Percentiles rank a stretch among this genome's conserved stretches.
These are phyloP conservation scores for Lissonota sp. DNA, from an alignment of 2,888 invertebrate genomes.

Conservation along the genomic window DNA sequence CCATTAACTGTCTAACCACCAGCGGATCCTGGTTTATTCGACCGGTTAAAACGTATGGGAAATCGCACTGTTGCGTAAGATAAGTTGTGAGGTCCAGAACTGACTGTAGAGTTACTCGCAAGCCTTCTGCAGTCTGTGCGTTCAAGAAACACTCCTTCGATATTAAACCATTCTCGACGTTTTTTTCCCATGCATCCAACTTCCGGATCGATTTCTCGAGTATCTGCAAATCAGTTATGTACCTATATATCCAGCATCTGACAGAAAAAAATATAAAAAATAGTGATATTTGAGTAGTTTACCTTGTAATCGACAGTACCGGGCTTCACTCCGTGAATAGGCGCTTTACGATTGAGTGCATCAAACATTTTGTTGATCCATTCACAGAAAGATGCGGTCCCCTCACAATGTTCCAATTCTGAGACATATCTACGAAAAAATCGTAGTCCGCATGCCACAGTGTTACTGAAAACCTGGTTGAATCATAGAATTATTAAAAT, in stretches of 20 bases:
- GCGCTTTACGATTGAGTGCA: constrained; percentile 47
- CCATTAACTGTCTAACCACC: no score
- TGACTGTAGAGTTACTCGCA: constrained; percentile 57
- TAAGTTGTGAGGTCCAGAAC: constrained; percentile 47
- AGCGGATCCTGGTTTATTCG: constrained; percentile 46
- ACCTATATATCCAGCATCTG: no score
- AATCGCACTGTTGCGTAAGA: constrained; percentile 18
- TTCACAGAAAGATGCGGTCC: constrained; percentile 52
- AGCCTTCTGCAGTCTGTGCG: constrained; percentile 51
- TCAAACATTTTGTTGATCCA: constrained; percentile 57
- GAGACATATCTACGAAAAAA: constrained; percentile 23
- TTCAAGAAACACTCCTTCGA: constrained; percentile 51
- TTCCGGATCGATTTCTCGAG: constrained; percentile 49
- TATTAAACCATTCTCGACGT: constrained; percentile 40
- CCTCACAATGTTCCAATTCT: constrained; percentile 40
- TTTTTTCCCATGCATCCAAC: constrained; percentile 56
- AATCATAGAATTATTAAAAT: no score
- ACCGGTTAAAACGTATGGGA: constrained; percentile 30
- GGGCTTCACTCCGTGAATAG: constrained; percentile 22
- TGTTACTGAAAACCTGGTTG: constrained; percentile 54
- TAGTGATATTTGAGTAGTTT: not conserved
- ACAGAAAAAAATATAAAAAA: constrained; percentile 22
- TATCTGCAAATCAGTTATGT: constrained; percentile 36
- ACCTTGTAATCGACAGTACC: constrained; percentile 56
- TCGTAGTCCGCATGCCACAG: constrained; percentile 46